Conservation (phyloP, 2,797 vertebrate genomes). For the Pseudochirops corinnae region DNA sequence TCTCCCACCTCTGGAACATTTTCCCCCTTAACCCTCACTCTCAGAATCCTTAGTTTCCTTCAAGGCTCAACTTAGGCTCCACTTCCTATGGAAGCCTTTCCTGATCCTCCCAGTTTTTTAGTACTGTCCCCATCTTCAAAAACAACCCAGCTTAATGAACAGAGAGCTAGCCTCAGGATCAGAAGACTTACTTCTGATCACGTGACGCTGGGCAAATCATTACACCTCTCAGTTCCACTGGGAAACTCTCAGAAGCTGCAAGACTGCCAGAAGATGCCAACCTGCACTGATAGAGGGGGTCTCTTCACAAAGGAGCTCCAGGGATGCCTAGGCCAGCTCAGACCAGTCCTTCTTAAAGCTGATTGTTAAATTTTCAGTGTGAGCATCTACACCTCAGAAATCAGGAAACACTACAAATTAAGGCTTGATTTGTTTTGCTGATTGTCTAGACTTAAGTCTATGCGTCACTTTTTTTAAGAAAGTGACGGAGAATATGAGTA, state of each 20-base stretch:
- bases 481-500: too few relatives aligned
- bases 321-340: background rate
- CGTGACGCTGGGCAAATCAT: background rate
- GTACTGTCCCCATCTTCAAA: background rate
- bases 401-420: background rate
- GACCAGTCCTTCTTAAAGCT: background rate
- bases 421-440: background rate
- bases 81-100: background rate
- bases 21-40: background rate
- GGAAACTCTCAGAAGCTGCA: background rate
- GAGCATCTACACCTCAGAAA: background rate
- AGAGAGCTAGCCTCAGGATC: background rate
- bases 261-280: background rate
- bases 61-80: too few relatives aligned
- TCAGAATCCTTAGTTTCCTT: background rate
- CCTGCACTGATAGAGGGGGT: background rate
- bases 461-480: background rate
- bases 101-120: background rate
- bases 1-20: constrained; percentile 17
- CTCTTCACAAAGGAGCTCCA: background rate
- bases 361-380: background rate
- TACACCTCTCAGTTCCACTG: background rate
- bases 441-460: background rate
- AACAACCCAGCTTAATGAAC: fast-evolving
- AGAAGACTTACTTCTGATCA: fast-evolving